Base-by-base conservation (phyloP, 2,888 invertebrate genomes). In the Hirtodrosophila histrioides region DNA sequence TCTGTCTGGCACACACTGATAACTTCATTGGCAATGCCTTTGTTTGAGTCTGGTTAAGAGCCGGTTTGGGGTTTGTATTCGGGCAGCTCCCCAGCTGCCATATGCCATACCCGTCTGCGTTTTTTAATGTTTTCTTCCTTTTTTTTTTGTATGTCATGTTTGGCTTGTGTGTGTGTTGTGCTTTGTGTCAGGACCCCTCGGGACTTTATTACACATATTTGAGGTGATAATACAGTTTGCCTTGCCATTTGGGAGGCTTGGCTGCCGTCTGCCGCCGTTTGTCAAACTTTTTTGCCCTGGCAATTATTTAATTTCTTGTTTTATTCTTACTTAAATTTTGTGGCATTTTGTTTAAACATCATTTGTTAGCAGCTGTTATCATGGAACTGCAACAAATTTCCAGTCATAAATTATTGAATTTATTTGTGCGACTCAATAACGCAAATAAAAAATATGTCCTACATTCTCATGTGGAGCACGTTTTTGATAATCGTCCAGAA, bases 191-290 rank as follows among this genome's bases (percentile, higher is more conserved):
- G 53, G 40, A 54, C 50, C 88, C 75, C 78, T 37, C 67, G 75
- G 82, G 78, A 84, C 75, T 84, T 88, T 84, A 86, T 86, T 88
- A 88, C 78, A 88, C 87, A 88, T 81, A 88, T 84, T 84, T 88
- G 82, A 84, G 84, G 84, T 84, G 84, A 88, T 84, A 84, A 84
- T 86, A 73, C 82, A 77, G 84, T 86, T 79, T 65, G 68, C 63
- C 64, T 56, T 58, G 64, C 49, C 71, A 57, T 55, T 23, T 31
- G 50, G 60, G 61, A 39, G 23, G 39, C 50, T 23, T 9, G 7
- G 36, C 23, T 39, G 53, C 44, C 41, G 61, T 56, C 46, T 37
- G 75, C 41, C 51, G 57, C 46, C 69, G 66, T 66, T 74, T 64
- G 69, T 63, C 76, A 60, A 74, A 84, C 43, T 54, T 54, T 57